These are phyloP conservation scores for Ochropacha duplaris DNA, from an alignment of 2,888 invertebrate genomes.

Conservation along the genomic window DNA sequence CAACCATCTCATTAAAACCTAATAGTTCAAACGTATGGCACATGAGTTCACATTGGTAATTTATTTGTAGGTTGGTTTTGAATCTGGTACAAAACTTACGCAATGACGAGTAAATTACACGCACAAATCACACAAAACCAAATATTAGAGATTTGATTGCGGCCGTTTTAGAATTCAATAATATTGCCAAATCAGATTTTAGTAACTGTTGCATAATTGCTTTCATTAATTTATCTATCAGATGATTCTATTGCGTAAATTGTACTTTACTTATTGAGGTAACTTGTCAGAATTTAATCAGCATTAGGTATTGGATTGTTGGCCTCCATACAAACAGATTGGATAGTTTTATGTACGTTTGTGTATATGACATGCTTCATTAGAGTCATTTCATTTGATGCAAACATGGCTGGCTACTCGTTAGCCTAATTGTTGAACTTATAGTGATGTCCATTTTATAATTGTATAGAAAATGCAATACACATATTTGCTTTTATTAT, in stretches of 20 bases:
- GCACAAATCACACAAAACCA: background rate
- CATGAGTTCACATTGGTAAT: background rate
- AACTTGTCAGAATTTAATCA: conserved; percentile 4
- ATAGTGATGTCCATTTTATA: background rate
- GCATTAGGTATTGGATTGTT: background rate
- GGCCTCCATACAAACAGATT: background rate
- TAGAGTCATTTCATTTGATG: background rate
- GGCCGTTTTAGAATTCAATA: background rate
- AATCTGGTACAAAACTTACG: background rate
- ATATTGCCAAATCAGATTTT: background rate
- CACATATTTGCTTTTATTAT: too few species aligned
- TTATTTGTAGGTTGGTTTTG: background rate
- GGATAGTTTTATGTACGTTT: background rate
- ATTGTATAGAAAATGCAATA: background rate
- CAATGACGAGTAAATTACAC: background rate
- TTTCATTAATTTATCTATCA: background rate
- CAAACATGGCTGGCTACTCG: background rate
- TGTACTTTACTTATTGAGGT: background rate
- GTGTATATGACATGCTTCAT: background rate
- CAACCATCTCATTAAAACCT: background rate
- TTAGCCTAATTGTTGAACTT: conserved; percentile 1
- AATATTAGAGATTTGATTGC: background rate
- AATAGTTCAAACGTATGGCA: background rate
- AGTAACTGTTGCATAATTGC: background rate
- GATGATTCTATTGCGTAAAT: background rate